Conservation (phyloP, 1,140 invertebrate species). For the Acarapis woodi region DNA sequence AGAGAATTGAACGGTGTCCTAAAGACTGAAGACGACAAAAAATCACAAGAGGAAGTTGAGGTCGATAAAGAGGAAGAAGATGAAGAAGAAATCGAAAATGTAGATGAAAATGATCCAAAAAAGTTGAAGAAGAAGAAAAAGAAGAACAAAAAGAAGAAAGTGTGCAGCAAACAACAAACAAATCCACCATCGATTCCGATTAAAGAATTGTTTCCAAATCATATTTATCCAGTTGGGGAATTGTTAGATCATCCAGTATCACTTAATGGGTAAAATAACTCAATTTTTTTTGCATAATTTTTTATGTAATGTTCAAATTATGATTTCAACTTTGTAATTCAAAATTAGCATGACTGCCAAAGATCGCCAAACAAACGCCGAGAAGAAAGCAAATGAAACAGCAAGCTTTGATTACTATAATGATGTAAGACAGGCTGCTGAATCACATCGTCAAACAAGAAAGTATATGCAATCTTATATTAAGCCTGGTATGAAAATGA, state of each 20-base stretch:
- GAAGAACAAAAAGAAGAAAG: slow-evolving; percentile 20
- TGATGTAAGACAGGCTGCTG: slow-evolving; percentile 76
- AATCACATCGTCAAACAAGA: slow-evolving; percentile 81
- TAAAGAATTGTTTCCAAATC: slow-evolving; percentile 48
- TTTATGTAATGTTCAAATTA: background rate
- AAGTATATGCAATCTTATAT: slow-evolving; percentile 67
- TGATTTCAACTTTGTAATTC: background rate
- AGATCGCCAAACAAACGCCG: slow-evolving; percentile 60
- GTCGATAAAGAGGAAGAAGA: slow-evolving; percentile 13
- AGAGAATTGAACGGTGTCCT: background rate
- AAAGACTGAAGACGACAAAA: slow-evolving; percentile 5
- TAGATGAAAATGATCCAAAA: slow-evolving; percentile 12
- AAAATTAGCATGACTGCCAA: slow-evolving; percentile 43
- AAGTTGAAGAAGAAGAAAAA: slow-evolving; percentile 21
- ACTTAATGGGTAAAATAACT: slow-evolving; percentile 15
- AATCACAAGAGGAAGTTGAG: slow-evolving; percentile 10
- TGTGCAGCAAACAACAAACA: slow-evolving; percentile 27
- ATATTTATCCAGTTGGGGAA: slow-evolving; percentile 25
- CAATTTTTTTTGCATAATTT: background rate
- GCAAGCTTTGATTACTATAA: slow-evolving; percentile 51
- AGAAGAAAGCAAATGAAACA: slow-evolving; percentile 36
- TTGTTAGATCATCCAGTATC: slow-evolving; percentile 18
- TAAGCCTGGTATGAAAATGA: slow-evolving; percentile 96
- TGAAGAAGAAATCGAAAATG: slow-evolving; percentile 13
- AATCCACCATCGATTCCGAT: slow-evolving; percentile 61